These are phyloP conservation scores for Lepidonotus clava DNA, from an alignment of 2,888 invertebrate species.

Conservation along the genomic window DNA sequence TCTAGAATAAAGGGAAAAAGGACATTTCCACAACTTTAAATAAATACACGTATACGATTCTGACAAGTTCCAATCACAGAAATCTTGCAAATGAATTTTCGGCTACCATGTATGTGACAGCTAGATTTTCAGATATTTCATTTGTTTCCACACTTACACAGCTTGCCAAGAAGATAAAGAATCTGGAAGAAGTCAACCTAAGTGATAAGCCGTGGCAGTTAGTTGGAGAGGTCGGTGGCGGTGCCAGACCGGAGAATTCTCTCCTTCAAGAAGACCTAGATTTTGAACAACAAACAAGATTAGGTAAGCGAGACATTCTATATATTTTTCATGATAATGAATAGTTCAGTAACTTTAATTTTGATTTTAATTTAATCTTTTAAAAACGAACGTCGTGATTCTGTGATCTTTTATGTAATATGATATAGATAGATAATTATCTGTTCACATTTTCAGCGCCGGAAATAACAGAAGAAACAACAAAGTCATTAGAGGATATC, in stretches of 20 bases:
- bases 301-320: conserved; percentile 81
- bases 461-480: conserved; percentile 94
- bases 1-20: too few species aligned
- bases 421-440: too few species aligned
- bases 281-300: conserved; percentile 91
- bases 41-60: too few species aligned
- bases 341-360: neutral
- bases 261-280: conserved; percentile 94
- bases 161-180: conserved; percentile 77
- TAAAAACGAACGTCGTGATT: too few species aligned
- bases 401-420: too few species aligned
- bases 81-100: too few species aligned
- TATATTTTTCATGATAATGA: neutral
- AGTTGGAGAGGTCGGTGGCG: conserved; percentile 92
- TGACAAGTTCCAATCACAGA: too few species aligned
- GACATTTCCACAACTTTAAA: too few species aligned
- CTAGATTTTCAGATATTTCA: too few species aligned
- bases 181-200: conserved; percentile 82
- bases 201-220: conserved; percentile 96
- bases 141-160: conserved; percentile 66
- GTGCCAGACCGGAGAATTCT: conserved; percentile 93
- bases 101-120: too few species aligned
- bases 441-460: conserved; percentile 84
- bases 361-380: neutral
- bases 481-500: conserved; percentile 91